A percentile compares a stretch with the other conserved stretches of the same genome.
phyloP scores from a whole-genome alignment of 2,888 invertebrate species.

The Tigriopus californicus region DNA sequence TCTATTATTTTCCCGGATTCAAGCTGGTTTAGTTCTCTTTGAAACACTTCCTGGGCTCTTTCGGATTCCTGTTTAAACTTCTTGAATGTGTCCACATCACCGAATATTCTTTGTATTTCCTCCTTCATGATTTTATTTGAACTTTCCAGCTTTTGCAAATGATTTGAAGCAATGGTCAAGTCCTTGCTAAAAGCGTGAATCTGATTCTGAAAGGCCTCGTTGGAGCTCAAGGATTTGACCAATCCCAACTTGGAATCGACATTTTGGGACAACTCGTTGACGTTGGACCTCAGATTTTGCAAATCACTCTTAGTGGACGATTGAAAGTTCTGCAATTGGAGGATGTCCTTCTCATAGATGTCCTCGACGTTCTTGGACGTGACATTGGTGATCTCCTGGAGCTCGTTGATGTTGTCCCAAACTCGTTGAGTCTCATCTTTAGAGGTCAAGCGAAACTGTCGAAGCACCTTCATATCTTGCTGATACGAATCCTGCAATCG shows the following conservation, averaged over 20 bases:
- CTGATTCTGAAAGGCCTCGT: too few relatives aligned
- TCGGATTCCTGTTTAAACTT: background rate
- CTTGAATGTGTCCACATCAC: background rate
- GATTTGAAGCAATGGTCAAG: too few relatives aligned
- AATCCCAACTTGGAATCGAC: background rate
- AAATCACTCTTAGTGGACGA: background rate
- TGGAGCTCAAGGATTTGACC: too few relatives aligned
- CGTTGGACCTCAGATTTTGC: background rate
- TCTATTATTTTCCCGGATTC: background rate
- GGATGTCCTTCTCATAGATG: slow-evolving; percentile 8
- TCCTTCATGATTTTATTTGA: background rate
- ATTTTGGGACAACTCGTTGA: background rate
- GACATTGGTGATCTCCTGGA: slow-evolving; percentile 3
- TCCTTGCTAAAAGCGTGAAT: too few relatives aligned
- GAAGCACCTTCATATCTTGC: background rate
- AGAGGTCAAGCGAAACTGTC: background rate
- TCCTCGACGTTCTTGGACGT: slow-evolving; percentile 5
- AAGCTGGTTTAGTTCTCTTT: background rate
- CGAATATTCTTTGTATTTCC: background rate
- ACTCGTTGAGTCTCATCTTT: slow-evolving; percentile 9
- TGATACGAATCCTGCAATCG: background rate
- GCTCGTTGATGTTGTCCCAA: slow-evolving; percentile 8
- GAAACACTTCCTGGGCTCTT: background rate
- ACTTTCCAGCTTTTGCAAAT: too few relatives aligned
- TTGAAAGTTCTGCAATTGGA: slow-evolving; percentile 4